These are phyloP conservation scores for Nomada hirtipes DNA, from an alignment of 2,888 invertebrate genomes.

Conservation along the genomic window DNA sequence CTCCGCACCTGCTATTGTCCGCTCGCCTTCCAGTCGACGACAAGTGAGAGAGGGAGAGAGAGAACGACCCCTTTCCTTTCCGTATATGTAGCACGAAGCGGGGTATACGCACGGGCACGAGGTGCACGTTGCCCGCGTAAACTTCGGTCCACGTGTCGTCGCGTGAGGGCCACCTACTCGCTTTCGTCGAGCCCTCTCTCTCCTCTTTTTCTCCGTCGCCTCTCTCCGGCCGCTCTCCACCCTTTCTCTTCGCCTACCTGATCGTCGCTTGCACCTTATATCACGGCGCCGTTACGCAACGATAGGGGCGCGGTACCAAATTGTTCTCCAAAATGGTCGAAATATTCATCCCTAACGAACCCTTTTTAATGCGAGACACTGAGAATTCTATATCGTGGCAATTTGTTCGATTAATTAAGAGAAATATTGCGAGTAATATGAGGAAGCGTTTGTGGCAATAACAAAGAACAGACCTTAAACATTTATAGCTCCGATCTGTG, in stretches of 20 bases:
- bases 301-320: neutral
- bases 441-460: too few species aligned
- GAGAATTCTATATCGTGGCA: too few species aligned
- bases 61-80: slow-evolving; percentile 75
- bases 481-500: too few species aligned
- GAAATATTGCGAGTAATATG: too few species aligned
- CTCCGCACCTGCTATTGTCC: slow-evolving; percentile 83
- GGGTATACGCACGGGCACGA: slow-evolving; percentile 23
- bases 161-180: slow-evolving; percentile 68
- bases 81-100: slow-evolving; percentile 63
- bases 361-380: too few species aligned
- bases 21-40: slow-evolving; percentile 76
- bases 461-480: too few species aligned
- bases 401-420: too few species aligned
- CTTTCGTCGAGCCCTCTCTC: slow-evolving; percentile 32
- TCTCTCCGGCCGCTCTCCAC: neutral
- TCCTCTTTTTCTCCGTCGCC: neutral
- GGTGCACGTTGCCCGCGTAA: slow-evolving; percentile 51
- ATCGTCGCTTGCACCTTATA: neutral
- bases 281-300: slow-evolving; percentile 18
- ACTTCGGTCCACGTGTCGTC: slow-evolving; percentile 68
- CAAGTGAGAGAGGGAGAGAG: slow-evolving; percentile 61
- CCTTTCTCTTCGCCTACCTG: neutral
- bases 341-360: neutral
- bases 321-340: slow-evolving; percentile 10